phyloP scores from a whole-genome alignment of 2,113 vertebrate species.

The Oxyura jamaicensis region DNA sequence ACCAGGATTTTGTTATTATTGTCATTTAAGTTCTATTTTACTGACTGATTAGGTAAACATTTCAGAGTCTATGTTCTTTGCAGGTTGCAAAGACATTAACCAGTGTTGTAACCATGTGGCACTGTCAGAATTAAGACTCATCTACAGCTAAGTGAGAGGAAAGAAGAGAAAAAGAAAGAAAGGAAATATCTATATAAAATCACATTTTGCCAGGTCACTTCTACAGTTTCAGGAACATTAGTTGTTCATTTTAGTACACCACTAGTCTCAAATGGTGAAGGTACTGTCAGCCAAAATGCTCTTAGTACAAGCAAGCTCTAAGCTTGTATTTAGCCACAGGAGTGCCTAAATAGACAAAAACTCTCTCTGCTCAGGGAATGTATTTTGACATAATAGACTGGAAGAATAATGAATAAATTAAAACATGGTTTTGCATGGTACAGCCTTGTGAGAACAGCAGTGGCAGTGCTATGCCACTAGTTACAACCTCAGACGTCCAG shows the following conservation, averaged over 20 bases:
- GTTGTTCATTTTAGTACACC: conserved; percentile 1
- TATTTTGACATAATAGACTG: neutral
- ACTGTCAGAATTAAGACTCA: neutral
- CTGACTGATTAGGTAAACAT: neutral
- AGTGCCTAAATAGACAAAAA: neutral
- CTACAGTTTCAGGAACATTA: neutral
- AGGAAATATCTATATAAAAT: neutral
- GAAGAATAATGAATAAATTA: neutral
- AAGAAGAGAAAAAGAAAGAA: rapidly evolving
- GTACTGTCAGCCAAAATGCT: neutral
- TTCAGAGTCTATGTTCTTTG: neutral
- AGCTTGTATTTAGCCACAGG: neutral
- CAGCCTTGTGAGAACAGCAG: neutral
- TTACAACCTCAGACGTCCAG: neutral
- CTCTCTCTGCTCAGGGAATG: neutral
- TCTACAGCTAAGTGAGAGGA: neutral
- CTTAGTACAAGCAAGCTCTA: neutral
- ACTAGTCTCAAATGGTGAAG: neutral
- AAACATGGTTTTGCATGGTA: rapidly evolving
- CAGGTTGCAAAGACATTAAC: neutral
- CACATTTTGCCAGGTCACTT: neutral
- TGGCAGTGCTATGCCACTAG: rapidly evolving
- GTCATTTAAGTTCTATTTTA: neutral
- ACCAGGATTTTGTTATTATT: neutral
- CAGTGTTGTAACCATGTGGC: neutral